Evolutionary conservation across 2,888 invertebrate species (phyloP).

Genomic region (Coenonympha glycerion): DNA sequence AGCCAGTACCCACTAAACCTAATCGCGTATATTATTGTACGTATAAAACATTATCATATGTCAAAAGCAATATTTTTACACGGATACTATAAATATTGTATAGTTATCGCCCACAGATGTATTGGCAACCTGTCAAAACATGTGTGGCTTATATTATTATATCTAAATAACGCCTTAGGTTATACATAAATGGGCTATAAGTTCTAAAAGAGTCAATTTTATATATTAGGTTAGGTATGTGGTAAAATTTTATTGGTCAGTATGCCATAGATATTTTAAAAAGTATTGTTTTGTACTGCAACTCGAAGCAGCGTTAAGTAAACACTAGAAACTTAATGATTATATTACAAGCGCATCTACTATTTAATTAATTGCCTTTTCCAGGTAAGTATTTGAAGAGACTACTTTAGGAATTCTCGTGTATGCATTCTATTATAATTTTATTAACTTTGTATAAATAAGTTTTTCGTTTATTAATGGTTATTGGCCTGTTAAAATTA

Average conservation of each 20-base stretch:
- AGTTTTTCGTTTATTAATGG: too few relatives aligned
- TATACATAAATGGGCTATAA: constrained; percentile 10
- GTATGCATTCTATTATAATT: not conserved
- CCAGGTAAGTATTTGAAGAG: not conserved
- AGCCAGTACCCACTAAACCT: not conserved
- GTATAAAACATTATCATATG: not conserved
- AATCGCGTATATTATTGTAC: not conserved
- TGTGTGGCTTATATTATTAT: too few relatives aligned
- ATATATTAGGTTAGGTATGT: constrained; percentile 10
- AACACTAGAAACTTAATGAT: too few relatives aligned
- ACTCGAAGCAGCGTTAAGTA: not conserved
- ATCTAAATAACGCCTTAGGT: constrained; percentile 23
- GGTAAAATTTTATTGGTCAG: constrained; percentile 18
- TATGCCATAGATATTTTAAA: constrained; percentile 4
- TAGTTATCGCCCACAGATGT: too few relatives aligned
- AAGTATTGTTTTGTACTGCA: constrained; percentile 10
- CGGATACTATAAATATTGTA: too few relatives aligned
- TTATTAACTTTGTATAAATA: too few relatives aligned
- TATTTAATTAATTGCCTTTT: not conserved
- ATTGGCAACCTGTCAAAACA: too few relatives aligned
- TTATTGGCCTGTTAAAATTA: too few relatives aligned
- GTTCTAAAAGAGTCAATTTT: constrained; percentile 18
- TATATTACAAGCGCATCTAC: constrained; percentile 5
- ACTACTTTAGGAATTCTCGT: not conserved
- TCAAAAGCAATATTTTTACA: constrained; percentile 24